Evolutionary conservation across 1,140 invertebrate genomes (phyloP), one percentile per base, ranked within the genome.

Genomic region (Akabosia matsudoensis): DNA sequence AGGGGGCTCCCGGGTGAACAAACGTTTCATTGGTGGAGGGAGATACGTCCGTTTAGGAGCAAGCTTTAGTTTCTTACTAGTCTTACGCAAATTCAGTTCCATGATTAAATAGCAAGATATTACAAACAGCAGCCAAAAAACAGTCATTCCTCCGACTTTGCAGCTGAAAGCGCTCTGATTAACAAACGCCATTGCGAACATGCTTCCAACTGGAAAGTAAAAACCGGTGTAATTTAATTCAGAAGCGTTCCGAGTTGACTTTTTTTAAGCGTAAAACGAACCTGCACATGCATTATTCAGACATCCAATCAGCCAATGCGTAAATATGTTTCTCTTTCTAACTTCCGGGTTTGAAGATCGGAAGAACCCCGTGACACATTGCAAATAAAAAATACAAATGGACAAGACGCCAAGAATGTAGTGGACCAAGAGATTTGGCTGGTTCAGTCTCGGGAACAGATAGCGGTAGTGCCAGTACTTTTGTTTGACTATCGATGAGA

Each of bases 101-200:
- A 76, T 56, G 0, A 76, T 0, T 0, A 24, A 26, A n/a, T 45
- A 71, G 37, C 52, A 64, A 1, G 70, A 10, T 0, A 54, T 26
- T 1, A 52, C 31, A 54, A 76, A 76, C 16, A 76, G 1, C 1
- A 70, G 10, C 75, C 75, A 76, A 24, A 28, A 24, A 0, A 51
- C 0, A 18, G 67, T 24, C 26, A 45, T 71, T 30, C 52, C 45
- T 1, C 52, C 64, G 31, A 45, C 75, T 13, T 54, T 34, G 22
- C 75, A 76, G 0, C 28, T 22, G 61, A 76, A 51, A 10, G 64
- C 75, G 24, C 67, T 71, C 22, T 33, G 22, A 7, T 71, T 71
- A 10, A 52, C 33, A 52, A 76, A 67, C 18, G 67, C 75, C 70
- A 76, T 72, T 28, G 61, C 45, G 7, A 76, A 70, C 67, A 76